These are phyloP conservation scores for Empidonax traillii DNA, from an alignment of 2,113 vertebrate genomes.

Conservation along the genomic window DNA sequence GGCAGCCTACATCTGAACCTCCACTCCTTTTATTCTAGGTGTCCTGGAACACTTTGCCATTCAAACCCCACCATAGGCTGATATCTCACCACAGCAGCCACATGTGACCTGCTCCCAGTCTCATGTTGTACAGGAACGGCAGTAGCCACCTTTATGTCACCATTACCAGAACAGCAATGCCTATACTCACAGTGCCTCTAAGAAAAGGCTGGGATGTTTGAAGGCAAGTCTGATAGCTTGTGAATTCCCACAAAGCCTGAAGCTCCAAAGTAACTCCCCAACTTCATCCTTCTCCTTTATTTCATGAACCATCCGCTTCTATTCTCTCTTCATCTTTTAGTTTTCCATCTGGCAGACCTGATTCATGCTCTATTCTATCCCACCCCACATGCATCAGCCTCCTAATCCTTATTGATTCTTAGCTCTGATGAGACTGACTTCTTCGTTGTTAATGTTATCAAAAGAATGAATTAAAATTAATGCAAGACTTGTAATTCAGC, in stretches of 20 bases:
- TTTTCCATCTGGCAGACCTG: background rate
- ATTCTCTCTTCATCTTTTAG: background rate
- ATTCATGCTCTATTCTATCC: background rate
- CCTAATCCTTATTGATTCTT: constrained; percentile 27
- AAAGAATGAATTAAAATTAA: constrained; percentile 44
- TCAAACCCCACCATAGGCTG: background rate
- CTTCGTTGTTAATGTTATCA: constrained; percentile 27
- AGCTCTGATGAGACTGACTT: background rate
- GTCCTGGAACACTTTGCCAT: background rate
- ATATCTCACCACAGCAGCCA: background rate
- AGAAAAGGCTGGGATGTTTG: background rate
- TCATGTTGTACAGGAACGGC: fast-evolving
- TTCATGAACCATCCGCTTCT: background rate
- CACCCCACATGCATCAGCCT: background rate
- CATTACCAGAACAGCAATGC: background rate
- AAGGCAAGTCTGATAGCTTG: background rate
- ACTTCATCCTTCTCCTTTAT: background rate
- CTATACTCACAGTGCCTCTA: background rate
- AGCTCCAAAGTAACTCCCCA: background rate
- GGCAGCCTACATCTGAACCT: background rate
- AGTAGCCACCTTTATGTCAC: background rate
- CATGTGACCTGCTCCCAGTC: background rate
- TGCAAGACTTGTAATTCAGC: constrained; percentile 34
- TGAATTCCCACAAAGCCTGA: background rate
- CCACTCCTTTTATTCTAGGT: background rate